A percentile compares a stretch with the other conserved stretches of the same genome.
Evolutionary conservation across 2,888 invertebrate species (phyloP).

Genomic region (Drosophila phalerata): DNA sequence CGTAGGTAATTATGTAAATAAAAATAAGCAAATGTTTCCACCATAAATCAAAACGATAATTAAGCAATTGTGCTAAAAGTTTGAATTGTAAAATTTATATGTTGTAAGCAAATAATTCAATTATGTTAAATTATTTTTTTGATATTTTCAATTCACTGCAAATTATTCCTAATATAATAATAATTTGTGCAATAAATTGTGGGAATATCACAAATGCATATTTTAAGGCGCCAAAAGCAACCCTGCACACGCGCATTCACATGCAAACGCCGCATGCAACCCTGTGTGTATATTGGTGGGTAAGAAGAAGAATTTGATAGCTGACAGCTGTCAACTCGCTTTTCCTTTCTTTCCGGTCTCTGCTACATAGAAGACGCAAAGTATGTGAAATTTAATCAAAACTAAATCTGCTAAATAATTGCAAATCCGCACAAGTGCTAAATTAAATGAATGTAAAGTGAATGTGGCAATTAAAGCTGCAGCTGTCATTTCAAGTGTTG

Average conservation of each 20-base stretch:
- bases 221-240: conserved; percentile 17
- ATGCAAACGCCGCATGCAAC: conserved; percentile 33
- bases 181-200: not conserved
- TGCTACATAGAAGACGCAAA: conserved; percentile 83
- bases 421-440: conserved; percentile 58
- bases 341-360: conserved; percentile 85
- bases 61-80: too few species aligned
- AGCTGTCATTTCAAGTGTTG: conserved; percentile 33
- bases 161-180: too few species aligned
- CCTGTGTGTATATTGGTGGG: conserved; percentile 28
- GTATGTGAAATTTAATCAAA: conserved; percentile 77
- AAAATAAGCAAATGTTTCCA: not conserved
- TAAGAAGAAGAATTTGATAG: conserved; percentile 58
- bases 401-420: conserved; percentile 79
- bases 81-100: too few species aligned
- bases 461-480: conserved; percentile 11
- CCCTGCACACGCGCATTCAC: conserved; percentile 40
- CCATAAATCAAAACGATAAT: too few species aligned
- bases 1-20: too few species aligned
- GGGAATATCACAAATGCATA: not conserved
- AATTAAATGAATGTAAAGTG: conserved; percentile 26
- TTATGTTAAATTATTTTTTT: too few species aligned
- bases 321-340: conserved; percentile 70
- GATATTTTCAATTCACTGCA: not conserved
- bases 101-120: too few species aligned